Conservation (phyloP, 2,797 vertebrate genomes). For the Vespertilio murinus region DNA sequence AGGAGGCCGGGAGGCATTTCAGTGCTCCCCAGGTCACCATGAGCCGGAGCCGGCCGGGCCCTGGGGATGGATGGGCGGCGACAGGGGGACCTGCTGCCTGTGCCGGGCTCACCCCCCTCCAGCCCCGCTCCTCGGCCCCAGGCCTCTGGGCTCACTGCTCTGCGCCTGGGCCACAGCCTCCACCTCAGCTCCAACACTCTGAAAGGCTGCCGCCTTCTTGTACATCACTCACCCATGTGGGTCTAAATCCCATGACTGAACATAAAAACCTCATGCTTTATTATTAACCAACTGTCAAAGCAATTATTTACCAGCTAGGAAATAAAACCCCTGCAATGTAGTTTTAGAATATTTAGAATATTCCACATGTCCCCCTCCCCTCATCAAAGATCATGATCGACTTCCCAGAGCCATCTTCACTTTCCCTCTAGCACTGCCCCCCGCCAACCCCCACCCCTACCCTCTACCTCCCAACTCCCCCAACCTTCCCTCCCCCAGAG, state of each 20-base stretch:
- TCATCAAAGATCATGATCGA: not conserved
- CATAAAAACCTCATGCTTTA: not conserved
- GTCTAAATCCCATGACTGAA: not conserved
- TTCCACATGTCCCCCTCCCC: not conserved
- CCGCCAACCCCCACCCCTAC: too few relatives aligned
- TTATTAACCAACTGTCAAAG: slow-evolving; percentile 24
- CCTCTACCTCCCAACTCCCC: too few relatives aligned
- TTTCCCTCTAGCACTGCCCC: not conserved
- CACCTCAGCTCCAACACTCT: not conserved
- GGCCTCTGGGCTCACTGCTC: not conserved
- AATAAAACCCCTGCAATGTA: not conserved
- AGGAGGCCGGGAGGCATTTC: not conserved
- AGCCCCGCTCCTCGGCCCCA: not conserved
- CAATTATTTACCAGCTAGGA: slow-evolving; percentile 21
- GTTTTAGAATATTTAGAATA: not conserved
- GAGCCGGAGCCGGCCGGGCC: not conserved
- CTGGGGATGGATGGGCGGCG: not conserved
- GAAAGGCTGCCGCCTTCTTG: not conserved
- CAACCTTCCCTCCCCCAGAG: accelerated
- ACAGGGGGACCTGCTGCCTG: accelerated
- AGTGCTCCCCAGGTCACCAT: not conserved
- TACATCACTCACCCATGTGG: not conserved
- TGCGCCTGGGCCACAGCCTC: not conserved
- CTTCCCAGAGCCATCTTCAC: not conserved
- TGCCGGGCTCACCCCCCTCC: not conserved